Evolutionary conservation across 53 echinoderm and acorn worm species (phyloP).

Genomic region (Temnopleurus reevesii): DNA sequence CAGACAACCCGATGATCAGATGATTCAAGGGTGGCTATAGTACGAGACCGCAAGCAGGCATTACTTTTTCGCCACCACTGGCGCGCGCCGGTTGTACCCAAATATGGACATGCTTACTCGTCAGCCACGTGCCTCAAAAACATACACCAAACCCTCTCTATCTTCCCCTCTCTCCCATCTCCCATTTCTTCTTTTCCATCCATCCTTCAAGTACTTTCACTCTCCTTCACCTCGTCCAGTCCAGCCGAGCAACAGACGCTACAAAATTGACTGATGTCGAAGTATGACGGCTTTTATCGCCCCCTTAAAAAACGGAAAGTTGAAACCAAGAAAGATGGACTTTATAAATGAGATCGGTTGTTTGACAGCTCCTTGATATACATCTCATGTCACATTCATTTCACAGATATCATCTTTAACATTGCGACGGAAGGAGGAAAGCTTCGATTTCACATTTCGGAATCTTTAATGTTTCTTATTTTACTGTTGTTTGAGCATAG

Average conservation of each 20-base stretch:
- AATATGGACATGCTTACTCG: slow-evolving; percentile 53
- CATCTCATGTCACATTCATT: slow-evolving; percentile 48
- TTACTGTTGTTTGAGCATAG: background rate
- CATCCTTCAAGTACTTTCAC: background rate
- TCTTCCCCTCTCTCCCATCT: slow-evolving; percentile 1
- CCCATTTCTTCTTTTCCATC: background rate
- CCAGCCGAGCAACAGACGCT: slow-evolving; percentile 2
- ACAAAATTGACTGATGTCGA: slow-evolving; percentile 45
- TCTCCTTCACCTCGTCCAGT: background rate
- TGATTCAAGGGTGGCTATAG: background rate
- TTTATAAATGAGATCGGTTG: slow-evolving; percentile 10
- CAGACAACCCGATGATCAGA: background rate
- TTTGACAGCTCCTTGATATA: slow-evolving; percentile 46
- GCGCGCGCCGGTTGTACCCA: slow-evolving; percentile 61
- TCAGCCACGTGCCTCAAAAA: slow-evolving; percentile 57
- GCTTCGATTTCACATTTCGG: slow-evolving; percentile 29
- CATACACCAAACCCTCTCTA: slow-evolving; percentile 22
- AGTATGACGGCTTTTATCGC: slow-evolving; percentile 36
- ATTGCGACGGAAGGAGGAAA: slow-evolving; percentile 38
- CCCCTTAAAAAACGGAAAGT: slow-evolving; percentile 33
- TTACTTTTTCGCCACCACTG: slow-evolving; percentile 56
- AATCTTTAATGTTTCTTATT: slow-evolving; percentile 32
- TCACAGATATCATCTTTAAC: slow-evolving; percentile 58
- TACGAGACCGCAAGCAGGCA: background rate
- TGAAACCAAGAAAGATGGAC: background rate